Percentiles rank a stretch among this genome's conserved stretches.
Conservation (phyloP, 2,797 vertebrate species). For the Labroides dimidiatus region DNA sequence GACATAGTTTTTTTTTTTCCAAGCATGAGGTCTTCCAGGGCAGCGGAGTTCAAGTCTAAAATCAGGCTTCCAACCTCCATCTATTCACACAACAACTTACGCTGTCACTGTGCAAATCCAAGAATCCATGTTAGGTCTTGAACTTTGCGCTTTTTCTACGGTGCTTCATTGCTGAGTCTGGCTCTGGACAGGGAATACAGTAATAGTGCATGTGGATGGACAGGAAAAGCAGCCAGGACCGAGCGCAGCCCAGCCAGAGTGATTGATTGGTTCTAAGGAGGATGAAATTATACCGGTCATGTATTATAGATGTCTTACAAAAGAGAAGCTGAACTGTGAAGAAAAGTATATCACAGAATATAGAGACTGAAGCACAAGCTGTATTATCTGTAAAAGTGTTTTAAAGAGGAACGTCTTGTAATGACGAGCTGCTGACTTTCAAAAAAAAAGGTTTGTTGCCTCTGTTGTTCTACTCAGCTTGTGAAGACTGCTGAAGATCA, state of each 20-base stretch:
- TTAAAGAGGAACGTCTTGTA: slow-evolving; percentile 13
- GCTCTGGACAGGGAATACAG: slow-evolving; percentile 34
- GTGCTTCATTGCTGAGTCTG: slow-evolving; percentile 11
- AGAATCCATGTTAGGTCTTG: slow-evolving; percentile 17
- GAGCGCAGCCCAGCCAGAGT: slow-evolving; percentile 45
- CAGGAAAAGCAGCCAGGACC: slow-evolving; percentile 42
- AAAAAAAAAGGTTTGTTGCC: no score
- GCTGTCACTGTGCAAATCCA: slow-evolving; percentile 14
- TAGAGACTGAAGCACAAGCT: slow-evolving; percentile 21
- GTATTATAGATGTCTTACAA: slow-evolving; percentile 73
- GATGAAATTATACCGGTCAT: slow-evolving; percentile 74
- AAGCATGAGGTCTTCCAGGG: slow-evolving; percentile 25
- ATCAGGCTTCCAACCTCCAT: slow-evolving; percentile 3
- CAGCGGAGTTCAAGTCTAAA: slow-evolving; percentile 30
- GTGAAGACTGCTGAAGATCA: no score
- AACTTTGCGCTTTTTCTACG: slow-evolving; percentile 10
- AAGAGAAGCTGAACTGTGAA: slow-evolving; percentile 40
- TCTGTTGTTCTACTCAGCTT: no score
- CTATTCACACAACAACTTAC: slow-evolving; percentile 18
- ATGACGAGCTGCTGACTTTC: not conserved
- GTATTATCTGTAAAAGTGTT: not conserved
- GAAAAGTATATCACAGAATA: slow-evolving; percentile 39
- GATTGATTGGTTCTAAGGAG: slow-evolving; percentile 74
- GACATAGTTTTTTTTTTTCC: slow-evolving; percentile 30
- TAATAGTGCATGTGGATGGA: slow-evolving; percentile 38